phyloP scores from a whole-genome alignment of 2,797 vertebrate species.

The Thunnus albacares region DNA sequence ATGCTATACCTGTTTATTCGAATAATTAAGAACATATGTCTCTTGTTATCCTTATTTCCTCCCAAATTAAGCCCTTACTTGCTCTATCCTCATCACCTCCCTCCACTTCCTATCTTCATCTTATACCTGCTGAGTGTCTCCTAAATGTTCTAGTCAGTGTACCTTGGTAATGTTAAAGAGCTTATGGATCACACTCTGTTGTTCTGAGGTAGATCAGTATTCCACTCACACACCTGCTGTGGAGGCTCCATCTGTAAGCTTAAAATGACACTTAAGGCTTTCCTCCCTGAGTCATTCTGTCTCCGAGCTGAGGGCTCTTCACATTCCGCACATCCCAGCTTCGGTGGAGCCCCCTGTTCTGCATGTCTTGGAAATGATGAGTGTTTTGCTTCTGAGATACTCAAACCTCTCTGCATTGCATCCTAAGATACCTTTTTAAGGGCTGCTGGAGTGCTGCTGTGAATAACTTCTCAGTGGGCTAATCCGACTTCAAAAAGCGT shows the following conservation, averaged over 20 bases:
- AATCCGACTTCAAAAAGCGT: constrained; percentile 80
- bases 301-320: constrained; percentile 66
- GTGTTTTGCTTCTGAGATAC: constrained; percentile 69
- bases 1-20: neutral
- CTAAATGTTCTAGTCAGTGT: constrained; percentile 41
- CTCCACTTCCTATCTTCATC: constrained; percentile 20
- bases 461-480: constrained; percentile 74
- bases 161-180: constrained; percentile 55
- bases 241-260: constrained; percentile 68
- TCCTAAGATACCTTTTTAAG: constrained; percentile 73
- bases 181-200: constrained; percentile 52
- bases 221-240: constrained; percentile 70
- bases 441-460: constrained; percentile 68
- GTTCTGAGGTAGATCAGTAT: constrained; percentile 67
- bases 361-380: constrained; percentile 58
- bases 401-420: constrained; percentile 58
- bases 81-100: constrained; percentile 21
- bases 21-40: neutral
- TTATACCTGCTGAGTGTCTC: constrained; percentile 22
- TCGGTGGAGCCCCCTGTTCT: constrained; percentile 53
- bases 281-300: constrained; percentile 72
- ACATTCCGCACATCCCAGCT: constrained; percentile 53
- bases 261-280: constrained; percentile 80
- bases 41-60: constrained; percentile 12
- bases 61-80: constrained; percentile 1